Conservation (phyloP, 2,113 vertebrate species). For the Ophiodon elongatus region DNA sequence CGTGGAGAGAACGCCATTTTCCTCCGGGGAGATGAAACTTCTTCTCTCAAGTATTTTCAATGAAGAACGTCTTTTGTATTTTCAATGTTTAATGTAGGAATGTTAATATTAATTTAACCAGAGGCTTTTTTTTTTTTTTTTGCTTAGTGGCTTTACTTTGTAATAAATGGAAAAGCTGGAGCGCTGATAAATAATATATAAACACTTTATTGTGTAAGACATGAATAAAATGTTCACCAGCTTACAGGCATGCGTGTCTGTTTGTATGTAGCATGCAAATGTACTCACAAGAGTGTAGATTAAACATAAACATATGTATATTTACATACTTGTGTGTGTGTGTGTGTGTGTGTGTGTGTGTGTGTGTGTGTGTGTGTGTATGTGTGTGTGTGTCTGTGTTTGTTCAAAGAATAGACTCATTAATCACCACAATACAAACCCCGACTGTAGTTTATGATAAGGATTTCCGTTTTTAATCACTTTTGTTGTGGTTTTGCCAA, state of each 20-base stretch:
- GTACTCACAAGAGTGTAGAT: not conserved
- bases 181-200: constrained; percentile 39
- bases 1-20: not conserved
- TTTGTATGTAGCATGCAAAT: not conserved
- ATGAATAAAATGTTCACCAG: not conserved
- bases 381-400: not conserved
- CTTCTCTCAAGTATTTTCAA: not conserved
- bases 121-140: constrained; percentile 3
- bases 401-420: not conserved
- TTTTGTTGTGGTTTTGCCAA: too few relatives aligned
- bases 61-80: constrained; percentile 16
- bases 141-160: not conserved
- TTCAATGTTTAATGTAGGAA: constrained; percentile 11
- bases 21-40: constrained; percentile 10
- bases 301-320: too few relatives aligned
- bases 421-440: too few relatives aligned
- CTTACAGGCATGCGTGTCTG: not conserved
- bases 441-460: too few relatives aligned
- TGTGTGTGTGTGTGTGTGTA: not conserved
- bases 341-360: not conserved
- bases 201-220: not conserved
- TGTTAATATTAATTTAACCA: constrained; percentile 53
- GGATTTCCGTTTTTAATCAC: not conserved
- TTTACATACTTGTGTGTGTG: too few relatives aligned
- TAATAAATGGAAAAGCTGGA: constrained; percentile 6